phyloP scores from a whole-genome alignment of 2,888 invertebrate genomes.

The Caenorhabditis sp. region DNA sequence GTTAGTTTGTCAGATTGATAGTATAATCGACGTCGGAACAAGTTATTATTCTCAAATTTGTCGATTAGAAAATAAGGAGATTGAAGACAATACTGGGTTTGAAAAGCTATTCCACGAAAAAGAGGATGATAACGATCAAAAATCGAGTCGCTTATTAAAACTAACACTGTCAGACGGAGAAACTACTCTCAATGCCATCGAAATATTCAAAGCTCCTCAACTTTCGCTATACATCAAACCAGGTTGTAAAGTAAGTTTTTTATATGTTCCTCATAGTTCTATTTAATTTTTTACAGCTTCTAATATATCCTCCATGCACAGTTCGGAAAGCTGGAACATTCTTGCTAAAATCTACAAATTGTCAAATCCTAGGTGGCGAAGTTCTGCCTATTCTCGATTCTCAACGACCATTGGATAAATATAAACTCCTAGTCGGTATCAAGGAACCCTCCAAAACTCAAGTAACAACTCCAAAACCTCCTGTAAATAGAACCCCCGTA shows the following conservation, averaged over 20 bases:
- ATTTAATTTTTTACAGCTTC: constrained; percentile 7
- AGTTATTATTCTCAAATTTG: constrained; percentile 26
- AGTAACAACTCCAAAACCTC: background rate
- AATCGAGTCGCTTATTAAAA: constrained; percentile 27
- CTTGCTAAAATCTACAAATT: constrained; percentile 39
- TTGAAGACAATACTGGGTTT: constrained; percentile 29
- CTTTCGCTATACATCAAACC: constrained; percentile 27
- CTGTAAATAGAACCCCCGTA: background rate
- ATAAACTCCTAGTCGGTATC: background rate
- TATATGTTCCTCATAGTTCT: background rate
- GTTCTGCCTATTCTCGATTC: constrained; percentile 8
- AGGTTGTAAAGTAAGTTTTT: constrained; percentile 13
- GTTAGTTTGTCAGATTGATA: constrained; percentile 32
- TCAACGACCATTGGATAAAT: constrained; percentile 11
- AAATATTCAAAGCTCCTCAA: constrained; percentile 22
- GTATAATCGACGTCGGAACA: constrained; percentile 23
- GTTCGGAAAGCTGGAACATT: constrained; percentile 32
- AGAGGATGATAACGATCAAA: constrained; percentile 31
- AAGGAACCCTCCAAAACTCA: background rate
- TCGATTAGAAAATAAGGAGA: constrained; percentile 6
- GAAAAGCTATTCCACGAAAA: constrained; percentile 32
- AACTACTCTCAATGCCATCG: constrained; percentile 15
- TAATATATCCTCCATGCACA: constrained; percentile 16
- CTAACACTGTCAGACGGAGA: constrained; percentile 24
- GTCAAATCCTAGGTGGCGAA: constrained; percentile 24